Percentiles rank a stretch among this genome's conserved stretches.
These are phyloP conservation scores for Mus musculus DNA, from an alignment of 2,113 vertebrate genomes.

Conservation along the genomic window DNA sequence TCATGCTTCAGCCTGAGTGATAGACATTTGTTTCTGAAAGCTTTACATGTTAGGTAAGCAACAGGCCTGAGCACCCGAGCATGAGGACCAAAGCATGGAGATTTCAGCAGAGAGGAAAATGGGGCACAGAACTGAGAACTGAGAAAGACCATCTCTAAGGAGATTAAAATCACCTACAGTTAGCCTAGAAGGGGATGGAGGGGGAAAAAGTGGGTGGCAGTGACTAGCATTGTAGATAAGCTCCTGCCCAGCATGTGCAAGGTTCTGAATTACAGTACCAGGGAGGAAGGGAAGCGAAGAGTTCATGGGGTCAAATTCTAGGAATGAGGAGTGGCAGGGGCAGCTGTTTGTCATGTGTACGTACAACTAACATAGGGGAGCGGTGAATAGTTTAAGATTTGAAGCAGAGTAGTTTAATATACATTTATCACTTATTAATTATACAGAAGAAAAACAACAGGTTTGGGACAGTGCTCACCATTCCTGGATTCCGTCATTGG, in stretches of 20 bases:
- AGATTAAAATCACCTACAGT: slow-evolving; percentile 39
- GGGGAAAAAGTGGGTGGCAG: not conserved
- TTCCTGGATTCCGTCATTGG: not conserved
- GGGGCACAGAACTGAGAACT: slow-evolving; percentile 32
- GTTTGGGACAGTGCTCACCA: not conserved
- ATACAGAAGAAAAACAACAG: slow-evolving; percentile 33
- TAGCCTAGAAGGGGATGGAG: not conserved
- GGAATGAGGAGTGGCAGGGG: not conserved
- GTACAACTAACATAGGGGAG: not conserved
- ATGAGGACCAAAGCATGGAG: not conserved
- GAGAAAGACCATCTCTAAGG: not conserved
- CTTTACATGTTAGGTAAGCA: slow-evolving; percentile 36
- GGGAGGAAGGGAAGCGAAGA: not conserved
- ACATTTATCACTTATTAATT: slow-evolving; percentile 48
- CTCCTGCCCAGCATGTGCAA: not conserved
- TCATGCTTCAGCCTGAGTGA: not conserved
- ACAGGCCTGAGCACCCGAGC: not conserved
- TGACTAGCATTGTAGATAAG: not conserved
- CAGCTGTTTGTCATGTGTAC: not conserved
- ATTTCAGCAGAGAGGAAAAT: not conserved
- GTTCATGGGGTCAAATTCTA: slow-evolving; percentile 15
- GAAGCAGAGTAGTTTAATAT: not conserved
- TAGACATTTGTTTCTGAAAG: slow-evolving; percentile 28
- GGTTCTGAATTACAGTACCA: not conserved
- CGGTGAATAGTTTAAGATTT: slow-evolving; percentile 33